phyloP scores from a whole-genome alignment of 1,140 invertebrate species.

The Cherax destructor region DNA sequence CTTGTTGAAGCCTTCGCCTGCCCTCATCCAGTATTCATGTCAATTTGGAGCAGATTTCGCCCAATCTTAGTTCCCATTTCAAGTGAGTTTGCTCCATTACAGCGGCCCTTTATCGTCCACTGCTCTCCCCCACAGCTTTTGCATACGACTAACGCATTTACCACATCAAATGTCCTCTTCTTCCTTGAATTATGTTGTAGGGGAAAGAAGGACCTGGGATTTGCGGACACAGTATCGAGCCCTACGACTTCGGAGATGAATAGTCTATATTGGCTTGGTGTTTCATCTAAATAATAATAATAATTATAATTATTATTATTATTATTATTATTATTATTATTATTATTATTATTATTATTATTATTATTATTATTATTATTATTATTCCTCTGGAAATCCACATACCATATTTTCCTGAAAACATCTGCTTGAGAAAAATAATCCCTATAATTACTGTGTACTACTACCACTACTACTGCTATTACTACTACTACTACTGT shows the following conservation, averaged over 20 bases:
- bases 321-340: too few species aligned
- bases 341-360: too few species aligned
- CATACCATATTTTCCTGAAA: too few species aligned
- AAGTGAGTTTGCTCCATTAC: conserved; percentile 14
- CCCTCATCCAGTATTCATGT: conserved; percentile 16
- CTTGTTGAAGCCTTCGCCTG: not conserved
- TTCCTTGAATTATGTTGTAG: too few species aligned
- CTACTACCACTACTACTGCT: not conserved
- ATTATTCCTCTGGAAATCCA: too few species aligned
- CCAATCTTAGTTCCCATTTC: not conserved
- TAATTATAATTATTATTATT: too few species aligned
- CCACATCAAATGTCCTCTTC: not conserved
- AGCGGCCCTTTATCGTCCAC: not conserved
- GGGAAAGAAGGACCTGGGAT: too few species aligned
- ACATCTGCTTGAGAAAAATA: not conserved
- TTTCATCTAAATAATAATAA: too few species aligned
- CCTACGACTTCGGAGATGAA: too few species aligned
- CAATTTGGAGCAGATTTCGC: conserved; percentile 7
- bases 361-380: too few species aligned
- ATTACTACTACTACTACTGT: not conserved
- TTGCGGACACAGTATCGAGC: too few species aligned
- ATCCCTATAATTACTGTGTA: not conserved
- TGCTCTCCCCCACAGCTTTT: not conserved
- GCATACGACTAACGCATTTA: not conserved
- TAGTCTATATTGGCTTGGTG: too few species aligned